Percentiles rank a stretch among this genome's conserved stretches.
Evolutionary conservation across 2,888 invertebrate genomes (phyloP).

Genomic region (Ceraclea dissimilis): DNA sequence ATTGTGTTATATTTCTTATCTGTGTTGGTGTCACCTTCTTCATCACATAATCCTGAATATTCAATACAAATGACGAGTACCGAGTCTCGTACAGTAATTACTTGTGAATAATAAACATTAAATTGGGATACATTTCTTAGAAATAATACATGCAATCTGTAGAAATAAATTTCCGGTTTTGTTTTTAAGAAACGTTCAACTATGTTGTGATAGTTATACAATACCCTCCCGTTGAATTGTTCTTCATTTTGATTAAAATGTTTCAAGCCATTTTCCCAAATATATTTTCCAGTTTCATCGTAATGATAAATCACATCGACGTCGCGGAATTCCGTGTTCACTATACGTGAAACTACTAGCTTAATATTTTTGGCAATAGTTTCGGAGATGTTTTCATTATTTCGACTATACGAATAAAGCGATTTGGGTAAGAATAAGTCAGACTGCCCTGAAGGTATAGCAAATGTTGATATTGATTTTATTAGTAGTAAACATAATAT

Average conservation of each 20-base stretch:
- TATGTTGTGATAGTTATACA: neutral
- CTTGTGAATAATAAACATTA: neutral
- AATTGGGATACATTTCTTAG: neutral
- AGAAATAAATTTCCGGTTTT: neutral
- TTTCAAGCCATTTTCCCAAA: neutral
- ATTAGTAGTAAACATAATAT: too few relatives aligned
- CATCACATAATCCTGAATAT: neutral
- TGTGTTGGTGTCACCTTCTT: neutral
- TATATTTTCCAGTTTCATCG: neutral
- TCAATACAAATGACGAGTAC: neutral
- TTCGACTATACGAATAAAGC: too few relatives aligned
- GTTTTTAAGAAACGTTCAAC: neutral
- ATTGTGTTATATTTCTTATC: neutral
- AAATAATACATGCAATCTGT: neutral
- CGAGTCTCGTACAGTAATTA: neutral
- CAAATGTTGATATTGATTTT: too few relatives aligned
- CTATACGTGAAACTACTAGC: neutral
- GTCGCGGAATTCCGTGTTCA: neutral
- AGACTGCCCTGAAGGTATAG: too few relatives aligned
- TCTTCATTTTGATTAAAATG: neutral
- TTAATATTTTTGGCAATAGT: too few relatives aligned
- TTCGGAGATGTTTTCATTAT: too few relatives aligned
- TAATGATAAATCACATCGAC: neutral
- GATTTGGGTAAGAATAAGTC: too few relatives aligned
- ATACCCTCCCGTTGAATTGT: neutral